These are phyloP conservation scores for Bombus terrestris DNA, from an alignment of 1,140 invertebrate genomes.

Conservation along the genomic window DNA sequence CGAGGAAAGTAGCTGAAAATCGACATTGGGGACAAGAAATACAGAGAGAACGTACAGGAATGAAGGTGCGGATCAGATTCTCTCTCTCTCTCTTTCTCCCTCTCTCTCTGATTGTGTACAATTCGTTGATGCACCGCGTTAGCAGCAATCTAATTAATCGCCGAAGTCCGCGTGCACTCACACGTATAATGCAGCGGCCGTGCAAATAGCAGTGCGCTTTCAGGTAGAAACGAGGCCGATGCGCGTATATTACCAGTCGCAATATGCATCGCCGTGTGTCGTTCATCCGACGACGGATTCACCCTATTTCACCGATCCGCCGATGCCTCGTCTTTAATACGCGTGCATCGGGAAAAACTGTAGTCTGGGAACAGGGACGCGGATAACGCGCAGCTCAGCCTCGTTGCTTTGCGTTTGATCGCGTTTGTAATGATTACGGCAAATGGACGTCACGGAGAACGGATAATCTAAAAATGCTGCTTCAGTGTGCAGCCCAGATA, in stretches of 20 bases:
- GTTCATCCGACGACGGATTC: constrained; percentile 30
- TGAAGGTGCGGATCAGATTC: too few species aligned
- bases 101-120: not conserved
- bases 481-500: constrained; percentile 16
- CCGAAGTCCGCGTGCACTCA: constrained; percentile 15
- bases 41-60: not conserved
- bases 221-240: constrained; percentile 48
- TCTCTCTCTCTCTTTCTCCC: not conserved
- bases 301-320: constrained; percentile 22
- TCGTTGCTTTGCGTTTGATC: not conserved
- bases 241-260: constrained; percentile 36
- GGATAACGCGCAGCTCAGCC: not conserved
- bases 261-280: constrained; percentile 23
- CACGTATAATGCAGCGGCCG: constrained; percentile 41
- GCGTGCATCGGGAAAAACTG: constrained; percentile 1
- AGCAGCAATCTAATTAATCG: constrained; percentile 47
- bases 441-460: not conserved
- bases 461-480: constrained; percentile 43
- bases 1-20: not conserved
- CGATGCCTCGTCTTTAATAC: constrained; percentile 36
- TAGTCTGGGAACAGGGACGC: not conserved
- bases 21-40: not conserved
- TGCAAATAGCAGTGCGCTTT: constrained; percentile 37
- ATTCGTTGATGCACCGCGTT: constrained; percentile 13
- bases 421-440: constrained; percentile 41